These are phyloP conservation scores for Echinarachnius parma DNA, from an alignment of 53 echinoderm and acorn worm species.

Conservation along the genomic window DNA sequence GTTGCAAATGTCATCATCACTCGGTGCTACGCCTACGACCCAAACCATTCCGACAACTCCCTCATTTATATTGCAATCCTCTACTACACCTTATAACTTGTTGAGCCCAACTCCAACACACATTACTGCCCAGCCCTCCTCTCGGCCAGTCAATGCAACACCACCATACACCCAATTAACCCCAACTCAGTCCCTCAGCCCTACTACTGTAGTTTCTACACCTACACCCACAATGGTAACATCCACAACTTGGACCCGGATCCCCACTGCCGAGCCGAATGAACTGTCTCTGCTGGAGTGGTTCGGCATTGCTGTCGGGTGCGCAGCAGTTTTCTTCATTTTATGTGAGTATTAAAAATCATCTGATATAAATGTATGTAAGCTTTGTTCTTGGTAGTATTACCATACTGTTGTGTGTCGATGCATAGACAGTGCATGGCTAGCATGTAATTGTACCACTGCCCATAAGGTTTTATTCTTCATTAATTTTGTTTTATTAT, in stretches of 20 bases:
- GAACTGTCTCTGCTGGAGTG: slow-evolving; percentile 47
- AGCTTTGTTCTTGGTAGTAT: too few relatives aligned
- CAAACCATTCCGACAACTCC: background rate
- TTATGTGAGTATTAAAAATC: slow-evolving; percentile 42
- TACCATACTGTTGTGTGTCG: too few relatives aligned
- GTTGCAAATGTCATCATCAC: slow-evolving; percentile 7
- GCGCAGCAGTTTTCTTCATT: slow-evolving; percentile 33
- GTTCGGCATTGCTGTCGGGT: slow-evolving; percentile 60
- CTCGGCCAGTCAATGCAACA: background rate
- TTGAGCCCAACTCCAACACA: background rate
- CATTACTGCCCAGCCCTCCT: background rate
- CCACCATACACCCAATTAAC: background rate
- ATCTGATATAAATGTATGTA: too few relatives aligned
- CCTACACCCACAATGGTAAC: slow-evolving; percentile 15
- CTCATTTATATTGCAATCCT: background rate
- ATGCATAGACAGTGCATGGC: too few relatives aligned
- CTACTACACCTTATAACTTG: too few relatives aligned
- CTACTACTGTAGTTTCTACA: slow-evolving; percentile 8
- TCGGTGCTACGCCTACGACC: too few relatives aligned
- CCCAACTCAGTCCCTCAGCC: slow-evolving; percentile 22
- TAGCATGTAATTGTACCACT: too few relatives aligned
- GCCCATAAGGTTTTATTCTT: too few relatives aligned
- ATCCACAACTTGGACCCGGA: background rate
- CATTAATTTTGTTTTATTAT: too few relatives aligned
- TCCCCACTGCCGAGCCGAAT: slow-evolving; percentile 6